These are phyloP conservation scores for Cyrtorhinus lividipennis DNA, from an alignment of 1,140 invertebrate species.

Conservation along the genomic window DNA sequence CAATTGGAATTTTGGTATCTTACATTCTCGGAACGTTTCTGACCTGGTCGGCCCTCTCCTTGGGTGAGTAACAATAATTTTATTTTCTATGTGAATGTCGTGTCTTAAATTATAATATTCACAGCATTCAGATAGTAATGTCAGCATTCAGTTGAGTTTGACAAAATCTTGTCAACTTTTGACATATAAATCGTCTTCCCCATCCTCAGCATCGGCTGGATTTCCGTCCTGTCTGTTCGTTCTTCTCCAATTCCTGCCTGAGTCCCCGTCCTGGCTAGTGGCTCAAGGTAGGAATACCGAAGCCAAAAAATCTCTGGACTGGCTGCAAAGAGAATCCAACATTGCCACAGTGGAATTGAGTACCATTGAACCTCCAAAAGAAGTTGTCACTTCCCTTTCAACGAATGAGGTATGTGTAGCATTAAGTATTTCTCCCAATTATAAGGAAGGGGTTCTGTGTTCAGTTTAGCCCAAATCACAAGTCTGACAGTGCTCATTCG, in stretches of 20 bases:
- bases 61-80: no score
- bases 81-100: no score
- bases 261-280: constrained; percentile 41
- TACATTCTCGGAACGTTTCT: constrained; percentile 42
- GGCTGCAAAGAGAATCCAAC: constrained; percentile 30
- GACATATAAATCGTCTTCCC: no score
- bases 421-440: no score
- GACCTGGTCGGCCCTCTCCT: constrained; percentile 40
- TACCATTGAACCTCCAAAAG: constrained; percentile 19
- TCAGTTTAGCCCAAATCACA: neutral
- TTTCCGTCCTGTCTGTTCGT: constrained; percentile 33
- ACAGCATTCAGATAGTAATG: no score
- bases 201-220: constrained; percentile 31
- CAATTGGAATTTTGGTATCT: constrained; percentile 42
- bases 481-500: neutral
- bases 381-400: neutral
- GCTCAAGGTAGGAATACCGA: constrained; percentile 32
- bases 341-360: constrained; percentile 13
- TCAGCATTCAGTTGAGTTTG: no score
- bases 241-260: constrained; percentile 37
- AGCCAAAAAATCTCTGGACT: constrained; percentile 33
- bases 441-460: neutral
- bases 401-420: neutral
- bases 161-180: no score
- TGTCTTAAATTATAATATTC: no score